Evolutionary conservation across 35 echinoderm and acorn worm genomes (phyloP).

Genomic region (Apostichopus japonicus): DNA sequence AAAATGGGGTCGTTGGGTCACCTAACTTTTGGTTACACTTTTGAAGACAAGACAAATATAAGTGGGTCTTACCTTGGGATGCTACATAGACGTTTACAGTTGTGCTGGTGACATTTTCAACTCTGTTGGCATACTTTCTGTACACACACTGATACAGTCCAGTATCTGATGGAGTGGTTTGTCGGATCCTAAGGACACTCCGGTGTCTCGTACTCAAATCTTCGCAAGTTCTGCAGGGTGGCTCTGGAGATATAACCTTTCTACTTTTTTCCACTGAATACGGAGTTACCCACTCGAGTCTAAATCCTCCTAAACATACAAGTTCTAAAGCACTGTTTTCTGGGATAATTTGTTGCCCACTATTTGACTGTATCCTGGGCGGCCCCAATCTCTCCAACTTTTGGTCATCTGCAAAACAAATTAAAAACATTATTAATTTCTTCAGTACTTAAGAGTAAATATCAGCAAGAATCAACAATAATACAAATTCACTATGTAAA

Average conservation of each 20-base stretch:
- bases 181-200: constrained; percentile 35
- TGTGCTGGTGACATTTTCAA: constrained; percentile 50
- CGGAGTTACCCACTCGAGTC: constrained; percentile 73
- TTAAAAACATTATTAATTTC: too few species aligned
- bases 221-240: constrained; percentile 11
- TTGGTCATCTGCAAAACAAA: neutral
- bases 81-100: constrained; percentile 60
- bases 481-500: too few species aligned
- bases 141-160: constrained; percentile 60
- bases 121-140: constrained; percentile 48
- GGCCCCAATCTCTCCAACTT: constrained; percentile 28
- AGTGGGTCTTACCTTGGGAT: constrained; percentile 51
- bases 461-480: too few species aligned
- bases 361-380: constrained; percentile 18
- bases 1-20: too few species aligned
- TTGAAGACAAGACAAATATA: too few species aligned
- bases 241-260: constrained; percentile 18
- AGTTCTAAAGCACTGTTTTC: constrained; percentile 67
- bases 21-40: too few species aligned
- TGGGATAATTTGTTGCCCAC: neutral
- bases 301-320: constrained; percentile 62
- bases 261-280: constrained; percentile 53
- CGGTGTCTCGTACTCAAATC: neutral
- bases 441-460: too few species aligned
- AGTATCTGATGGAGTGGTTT: constrained; percentile 2